Evolutionary conservation across 2,797 vertebrate genomes (phyloP).

Genomic region (Pristis pectinata): DNA sequence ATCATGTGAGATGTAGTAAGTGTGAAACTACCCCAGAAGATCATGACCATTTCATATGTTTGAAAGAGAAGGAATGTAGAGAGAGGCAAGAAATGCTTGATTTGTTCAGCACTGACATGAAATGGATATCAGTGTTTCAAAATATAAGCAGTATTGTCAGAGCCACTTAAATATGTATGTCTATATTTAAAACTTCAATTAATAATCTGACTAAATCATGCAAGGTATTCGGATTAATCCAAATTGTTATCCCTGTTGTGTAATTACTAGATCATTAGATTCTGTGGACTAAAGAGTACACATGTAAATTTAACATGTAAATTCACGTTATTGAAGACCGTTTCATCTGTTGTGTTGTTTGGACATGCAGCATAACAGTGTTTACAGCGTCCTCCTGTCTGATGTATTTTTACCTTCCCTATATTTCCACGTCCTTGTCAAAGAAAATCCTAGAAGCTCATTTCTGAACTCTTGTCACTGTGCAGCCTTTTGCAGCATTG

Average conservation of each 20-base stretch:
- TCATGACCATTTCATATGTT: not conserved
- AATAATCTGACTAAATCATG: conserved; percentile 5
- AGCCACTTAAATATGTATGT: not conserved
- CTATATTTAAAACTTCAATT: not conserved
- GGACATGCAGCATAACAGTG: not conserved
- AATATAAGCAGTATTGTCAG: not conserved
- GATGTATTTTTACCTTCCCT: not conserved
- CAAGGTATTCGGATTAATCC: not conserved
- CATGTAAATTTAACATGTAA: not conserved
- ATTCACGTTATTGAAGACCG: not conserved
- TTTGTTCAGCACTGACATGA: no score
- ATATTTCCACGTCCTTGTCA: not conserved
- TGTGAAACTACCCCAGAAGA: not conserved
- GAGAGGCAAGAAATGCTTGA: not conserved
- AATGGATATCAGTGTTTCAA: no score
- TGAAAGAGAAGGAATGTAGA: not conserved
- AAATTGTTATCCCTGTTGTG: not conserved
- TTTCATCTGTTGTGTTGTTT: not conserved
- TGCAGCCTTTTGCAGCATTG: not conserved
- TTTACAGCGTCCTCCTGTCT: not conserved
- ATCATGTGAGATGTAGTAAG: not conserved
- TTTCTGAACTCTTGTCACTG: not conserved
- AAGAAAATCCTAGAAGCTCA: not conserved
- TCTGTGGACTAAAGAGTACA: not conserved
- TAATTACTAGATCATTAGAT: not conserved